Evolutionary conservation across 2,113 vertebrate species (phyloP).

Genomic region (Indicator indicator): DNA sequence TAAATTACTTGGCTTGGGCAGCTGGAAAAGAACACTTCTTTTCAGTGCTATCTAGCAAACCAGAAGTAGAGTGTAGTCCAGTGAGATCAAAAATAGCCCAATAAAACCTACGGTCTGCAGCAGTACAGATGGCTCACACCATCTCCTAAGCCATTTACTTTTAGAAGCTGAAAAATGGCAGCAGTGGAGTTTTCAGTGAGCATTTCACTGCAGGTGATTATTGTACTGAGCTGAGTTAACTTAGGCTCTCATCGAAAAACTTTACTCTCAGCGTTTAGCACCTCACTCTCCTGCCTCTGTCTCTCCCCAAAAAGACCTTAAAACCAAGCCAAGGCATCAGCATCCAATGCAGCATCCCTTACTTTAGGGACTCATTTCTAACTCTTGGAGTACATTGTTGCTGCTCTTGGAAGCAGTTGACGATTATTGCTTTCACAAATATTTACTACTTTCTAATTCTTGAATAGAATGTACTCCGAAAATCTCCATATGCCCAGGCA

Average conservation of each 20-base stretch:
- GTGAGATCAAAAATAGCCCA: conserved; percentile 39
- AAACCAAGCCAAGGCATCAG: background rate
- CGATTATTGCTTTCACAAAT: conserved; percentile 9
- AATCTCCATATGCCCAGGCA: conserved; percentile 15
- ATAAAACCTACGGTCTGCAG: conserved; percentile 19
- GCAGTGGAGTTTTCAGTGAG: conserved; percentile 7
- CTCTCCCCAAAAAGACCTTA: background rate
- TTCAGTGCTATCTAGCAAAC: conserved; percentile 15
- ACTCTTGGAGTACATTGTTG: background rate
- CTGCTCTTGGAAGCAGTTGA: background rate
- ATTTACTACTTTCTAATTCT: conserved; percentile 45
- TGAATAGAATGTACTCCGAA: conserved; percentile 22
- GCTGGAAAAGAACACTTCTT: conserved; percentile 41
- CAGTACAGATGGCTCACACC: conserved; percentile 21
- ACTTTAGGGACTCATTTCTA: background rate
- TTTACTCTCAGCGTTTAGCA: background rate
- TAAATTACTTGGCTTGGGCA: conserved; percentile 40
- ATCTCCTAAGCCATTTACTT: conserved; percentile 29
- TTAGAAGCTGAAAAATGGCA: conserved; percentile 40
- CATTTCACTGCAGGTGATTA: conserved; percentile 10
- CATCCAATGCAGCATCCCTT: background rate
- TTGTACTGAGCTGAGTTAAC: background rate
- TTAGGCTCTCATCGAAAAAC: background rate
- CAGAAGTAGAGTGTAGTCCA: conserved; percentile 11
- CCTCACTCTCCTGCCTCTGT: background rate